Percentiles rank a stretch among this genome's conserved stretches.
phyloP scores from a whole-genome alignment of 1,140 invertebrate genomes.

The Ceratoteleas bidentatus region DNA sequence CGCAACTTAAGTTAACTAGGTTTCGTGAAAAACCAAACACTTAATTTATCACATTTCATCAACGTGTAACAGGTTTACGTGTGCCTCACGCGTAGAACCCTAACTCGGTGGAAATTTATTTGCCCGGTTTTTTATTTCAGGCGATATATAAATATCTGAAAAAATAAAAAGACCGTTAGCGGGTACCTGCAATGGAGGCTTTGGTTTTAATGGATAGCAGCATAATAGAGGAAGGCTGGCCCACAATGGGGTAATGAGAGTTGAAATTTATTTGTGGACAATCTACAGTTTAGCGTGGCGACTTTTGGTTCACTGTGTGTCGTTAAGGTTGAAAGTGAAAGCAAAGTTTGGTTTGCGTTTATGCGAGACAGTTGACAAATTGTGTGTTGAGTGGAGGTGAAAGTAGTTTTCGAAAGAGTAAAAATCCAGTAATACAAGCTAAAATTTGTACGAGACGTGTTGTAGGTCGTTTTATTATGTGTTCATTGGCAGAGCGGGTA shows the following conservation, averaged over 20 bases:
- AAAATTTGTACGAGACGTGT: no score
- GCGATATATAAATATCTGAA: slow-evolving; percentile 65
- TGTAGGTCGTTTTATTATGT: no score
- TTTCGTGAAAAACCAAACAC: slow-evolving; percentile 29
- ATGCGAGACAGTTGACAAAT: slow-evolving; percentile 1
- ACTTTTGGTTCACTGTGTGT: neutral
- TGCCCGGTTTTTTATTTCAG: slow-evolving; percentile 58
- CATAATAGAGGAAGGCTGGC: neutral
- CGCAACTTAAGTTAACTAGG: slow-evolving; percentile 38
- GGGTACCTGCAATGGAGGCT: slow-evolving; percentile 7
- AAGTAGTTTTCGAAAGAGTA: no score
- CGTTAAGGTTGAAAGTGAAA: neutral
- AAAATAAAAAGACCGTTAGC: slow-evolving; percentile 64
- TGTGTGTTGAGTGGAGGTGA: neutral
- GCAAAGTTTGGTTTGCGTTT: neutral
- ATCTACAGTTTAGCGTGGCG: slow-evolving; percentile 36
- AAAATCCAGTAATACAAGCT: no score
- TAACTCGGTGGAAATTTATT: slow-evolving; percentile 48
- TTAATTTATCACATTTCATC: slow-evolving; percentile 56
- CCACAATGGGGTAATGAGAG: slow-evolving; percentile 1
- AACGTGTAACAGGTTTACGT: slow-evolving; percentile 48
- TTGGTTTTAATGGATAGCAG: slow-evolving; percentile 6
- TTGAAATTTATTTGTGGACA: slow-evolving; percentile 54
- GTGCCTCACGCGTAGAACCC: slow-evolving; percentile 49
- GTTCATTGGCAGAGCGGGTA: no score